Base-by-base conservation (phyloP, 1,140 invertebrate species). In the Zaprionus vittiger region DNA sequence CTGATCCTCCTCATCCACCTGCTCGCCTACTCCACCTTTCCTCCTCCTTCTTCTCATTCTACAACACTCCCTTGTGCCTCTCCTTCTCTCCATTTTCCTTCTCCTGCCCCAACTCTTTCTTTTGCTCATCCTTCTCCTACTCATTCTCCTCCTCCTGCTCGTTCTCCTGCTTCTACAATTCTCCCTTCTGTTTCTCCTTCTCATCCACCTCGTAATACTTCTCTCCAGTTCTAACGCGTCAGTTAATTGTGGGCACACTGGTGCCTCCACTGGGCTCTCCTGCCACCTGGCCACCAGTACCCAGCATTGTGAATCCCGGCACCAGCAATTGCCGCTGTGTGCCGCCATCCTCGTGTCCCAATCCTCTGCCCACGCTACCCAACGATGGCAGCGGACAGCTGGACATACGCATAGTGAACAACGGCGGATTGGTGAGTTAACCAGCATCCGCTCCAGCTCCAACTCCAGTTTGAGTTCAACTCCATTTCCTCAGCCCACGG, bases 371-470 rank as follows among this genome's bases (percentile, higher is more conserved):
- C 31, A 73, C 79, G 6, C 49, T 28, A 1, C 80, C 91, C 2
- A 91, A 81, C 22, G 91, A 93, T 74, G 94, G 94, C 38, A 93
- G 93, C 54, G 93, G 94, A 5, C 92, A 94, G 63, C 94, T 95
- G 15, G 95, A 95, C 73, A 93, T 95, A 73, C 93, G 95, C 74
- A 95, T 95, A 22, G 95, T 95, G 3, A 95, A 94, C 72, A 94
- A 90, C 61, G 95, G 86, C 15, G 66, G 56, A 2, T 71, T 38
- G 94, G 80, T 89, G 22, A 59, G 65, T 59, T 9, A 20, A 22
- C 12, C 28, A 49, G 28, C 26, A 11, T 15, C 15, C 0, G 6
- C 28, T 3, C 1, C 14, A 24, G 14, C 2, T 24, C 12, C 17
- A 15, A 7, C 17, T n/a, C 7, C 11, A 14, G 7, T 47, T 12